Base-by-base conservation (phyloP, 2,797 vertebrate genomes). In the Podarcis lilfordi region DNA sequence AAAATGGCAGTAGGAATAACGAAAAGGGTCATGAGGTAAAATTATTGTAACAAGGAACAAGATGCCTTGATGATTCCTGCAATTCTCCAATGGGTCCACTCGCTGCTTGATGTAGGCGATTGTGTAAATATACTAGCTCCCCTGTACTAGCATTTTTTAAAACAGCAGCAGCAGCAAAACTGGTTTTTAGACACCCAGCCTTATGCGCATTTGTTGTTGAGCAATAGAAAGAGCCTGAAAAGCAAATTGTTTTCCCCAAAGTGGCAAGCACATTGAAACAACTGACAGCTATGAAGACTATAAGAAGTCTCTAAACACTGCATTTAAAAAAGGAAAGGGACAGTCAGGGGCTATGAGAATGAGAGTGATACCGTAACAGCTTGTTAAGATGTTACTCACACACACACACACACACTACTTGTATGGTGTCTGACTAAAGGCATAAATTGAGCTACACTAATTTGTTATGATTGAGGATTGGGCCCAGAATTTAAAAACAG, bases 81-180 rank as follows among this genome's bases (percentile, higher is more conserved):
- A 94, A 91, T 94, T 94, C 91, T 96, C 95, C 96, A 94, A 96
- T 95, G 91, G 95, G 89, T 92, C 92, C 91, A 95, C 93, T 96
- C 92, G 94, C 94, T 92, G 94, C 94, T 94, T 91, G 93, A 95
- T 92, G 96, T 93, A 96, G 94, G 87, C 92, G 83, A 71, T 96
- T 95, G 95, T 94, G 96, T 93, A 94, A 91, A 50, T 27, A 92
- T 93, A 94, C 93, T 93, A 94, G 93, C 95, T 94, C 93, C 95
- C 95, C 88, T 93, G 94, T 90, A 19, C 21, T 92, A 92, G 40
- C 92, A 85, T 91, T 59, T 64, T 68, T 64, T 29, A 1, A 64
- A 8, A 32, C n/a, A 23, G 27, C 76, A 43, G 94, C 92, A 91
- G 93, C 92, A 95, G 93, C 96, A 94, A 94, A 95, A 96, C 95